These are phyloP conservation scores for Gastrophryne carolinensis DNA, from an alignment of 2,797 vertebrate species.

Conservation along the genomic window DNA sequence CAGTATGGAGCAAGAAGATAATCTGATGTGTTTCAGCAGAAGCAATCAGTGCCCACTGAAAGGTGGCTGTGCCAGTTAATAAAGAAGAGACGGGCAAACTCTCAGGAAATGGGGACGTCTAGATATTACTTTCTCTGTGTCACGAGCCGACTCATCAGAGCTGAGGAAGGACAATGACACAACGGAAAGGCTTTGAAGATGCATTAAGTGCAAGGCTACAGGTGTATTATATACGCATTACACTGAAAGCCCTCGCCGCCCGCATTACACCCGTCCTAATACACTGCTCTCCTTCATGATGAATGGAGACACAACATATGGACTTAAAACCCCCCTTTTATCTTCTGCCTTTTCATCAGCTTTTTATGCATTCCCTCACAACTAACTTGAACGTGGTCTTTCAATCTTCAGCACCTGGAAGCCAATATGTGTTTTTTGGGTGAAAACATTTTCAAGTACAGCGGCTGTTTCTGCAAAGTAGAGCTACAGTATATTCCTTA, in stretches of 20 bases:
- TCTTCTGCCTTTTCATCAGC: slow-evolving; percentile 32
- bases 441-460: neutral
- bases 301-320: neutral
- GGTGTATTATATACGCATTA: slow-evolving; percentile 23
- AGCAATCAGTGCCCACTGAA: neutral
- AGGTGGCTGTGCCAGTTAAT: neutral
- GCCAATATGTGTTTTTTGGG: neutral
- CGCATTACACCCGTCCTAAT: slow-evolving; percentile 26
- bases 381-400: neutral
- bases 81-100: neutral
- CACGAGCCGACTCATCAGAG: slow-evolving; percentile 14
- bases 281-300: slow-evolving; percentile 4
- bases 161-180: neutral
- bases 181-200: slow-evolving; percentile 39
- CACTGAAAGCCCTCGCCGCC: neutral
- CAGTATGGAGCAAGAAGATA: neutral
- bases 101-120: neutral
- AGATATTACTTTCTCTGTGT: slow-evolving; percentile 13
- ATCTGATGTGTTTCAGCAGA: neutral
- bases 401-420: neutral
- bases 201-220: slow-evolving; percentile 30
- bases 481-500: too few relatives aligned
- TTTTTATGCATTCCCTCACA: slow-evolving; percentile 23
- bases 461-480: neutral
- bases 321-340: slow-evolving; percentile 3